These are phyloP conservation scores for Auanema sp. DNA, from an alignment of 2,888 invertebrate genomes.

Conservation along the genomic window DNA sequence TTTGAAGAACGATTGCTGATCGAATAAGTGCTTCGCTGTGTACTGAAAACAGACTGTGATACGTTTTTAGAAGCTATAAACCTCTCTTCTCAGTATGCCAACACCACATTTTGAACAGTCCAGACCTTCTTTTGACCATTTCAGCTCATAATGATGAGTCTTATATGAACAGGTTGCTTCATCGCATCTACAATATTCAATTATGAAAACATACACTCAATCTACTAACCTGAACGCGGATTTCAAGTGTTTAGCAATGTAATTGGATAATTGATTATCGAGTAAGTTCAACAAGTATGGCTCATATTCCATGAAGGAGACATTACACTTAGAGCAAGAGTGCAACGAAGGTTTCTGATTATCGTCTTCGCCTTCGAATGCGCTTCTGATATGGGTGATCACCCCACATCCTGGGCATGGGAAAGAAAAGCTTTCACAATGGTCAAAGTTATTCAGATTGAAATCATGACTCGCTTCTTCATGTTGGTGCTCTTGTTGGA, in stretches of 20 bases:
- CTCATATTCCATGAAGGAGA: no score
- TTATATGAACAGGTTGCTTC: slow-evolving; percentile 45
- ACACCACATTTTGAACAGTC: slow-evolving; percentile 49
- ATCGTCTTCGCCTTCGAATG: slow-evolving; percentile 19
- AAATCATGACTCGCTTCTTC: slow-evolving; percentile 18
- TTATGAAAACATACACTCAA: background rate
- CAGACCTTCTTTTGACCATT: slow-evolving; percentile 41
- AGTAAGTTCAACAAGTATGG: slow-evolving; percentile 20
- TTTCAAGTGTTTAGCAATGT: background rate
- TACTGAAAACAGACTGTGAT: slow-evolving; percentile 28
- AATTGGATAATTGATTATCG: background rate
- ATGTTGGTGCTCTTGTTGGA: slow-evolving; percentile 15
- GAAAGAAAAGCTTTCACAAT: slow-evolving; percentile 42
- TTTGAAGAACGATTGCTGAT: slow-evolving; percentile 56
- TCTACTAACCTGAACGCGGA: background rate
- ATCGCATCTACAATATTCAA: slow-evolving; percentile 39
- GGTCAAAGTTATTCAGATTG: slow-evolving; percentile 22
- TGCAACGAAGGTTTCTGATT: background rate
- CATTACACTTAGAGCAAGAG: background rate
- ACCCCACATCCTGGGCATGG: slow-evolving; percentile 19
- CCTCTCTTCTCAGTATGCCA: slow-evolving; percentile 48
- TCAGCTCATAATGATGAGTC: slow-evolving; percentile 26
- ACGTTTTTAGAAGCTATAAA: slow-evolving; percentile 1
- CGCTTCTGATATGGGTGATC: slow-evolving; percentile 10
- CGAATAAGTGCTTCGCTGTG: slow-evolving; percentile 47